Evolutionary conservation across 2,888 invertebrate species (phyloP).

Genomic region (Ormyrus pomaceus): DNA sequence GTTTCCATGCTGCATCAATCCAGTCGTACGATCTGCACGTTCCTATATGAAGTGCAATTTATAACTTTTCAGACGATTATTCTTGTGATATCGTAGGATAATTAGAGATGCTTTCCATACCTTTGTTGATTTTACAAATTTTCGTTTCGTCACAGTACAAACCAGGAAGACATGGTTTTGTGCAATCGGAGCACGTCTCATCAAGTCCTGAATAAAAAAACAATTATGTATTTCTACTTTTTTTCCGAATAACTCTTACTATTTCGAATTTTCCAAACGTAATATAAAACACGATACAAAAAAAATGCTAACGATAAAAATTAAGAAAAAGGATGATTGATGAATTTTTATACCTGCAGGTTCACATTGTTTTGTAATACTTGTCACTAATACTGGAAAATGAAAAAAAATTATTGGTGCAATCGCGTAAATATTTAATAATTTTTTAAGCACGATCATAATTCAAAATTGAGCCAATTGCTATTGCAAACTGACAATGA

Average conservation of each 20-base stretch:
- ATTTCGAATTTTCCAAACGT: neutral
- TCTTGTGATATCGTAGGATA: neutral
- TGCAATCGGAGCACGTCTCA: neutral
- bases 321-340: no score
- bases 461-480: no score
- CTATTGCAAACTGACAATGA: no score
- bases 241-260: neutral
- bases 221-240: neutral
- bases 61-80: neutral
- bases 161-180: conserved; percentile 29
- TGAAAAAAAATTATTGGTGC: no score
- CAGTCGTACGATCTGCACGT: conserved; percentile 38
- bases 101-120: neutral
- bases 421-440: no score
- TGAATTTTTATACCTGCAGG: conserved; percentile 10
- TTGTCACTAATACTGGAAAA: no score
- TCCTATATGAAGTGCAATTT: neutral
- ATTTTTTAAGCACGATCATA: no score
- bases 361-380: neutral
- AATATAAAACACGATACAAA: no score
- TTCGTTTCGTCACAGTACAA: conserved; percentile 12
- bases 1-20: conserved; percentile 47
- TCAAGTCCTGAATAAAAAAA: conserved; percentile 1
- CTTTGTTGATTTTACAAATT: conserved; percentile 23
- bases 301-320: no score